Evolutionary conservation across 2,888 invertebrate species (phyloP).

Genomic region (Hirtodrosophila alboralis): DNA sequence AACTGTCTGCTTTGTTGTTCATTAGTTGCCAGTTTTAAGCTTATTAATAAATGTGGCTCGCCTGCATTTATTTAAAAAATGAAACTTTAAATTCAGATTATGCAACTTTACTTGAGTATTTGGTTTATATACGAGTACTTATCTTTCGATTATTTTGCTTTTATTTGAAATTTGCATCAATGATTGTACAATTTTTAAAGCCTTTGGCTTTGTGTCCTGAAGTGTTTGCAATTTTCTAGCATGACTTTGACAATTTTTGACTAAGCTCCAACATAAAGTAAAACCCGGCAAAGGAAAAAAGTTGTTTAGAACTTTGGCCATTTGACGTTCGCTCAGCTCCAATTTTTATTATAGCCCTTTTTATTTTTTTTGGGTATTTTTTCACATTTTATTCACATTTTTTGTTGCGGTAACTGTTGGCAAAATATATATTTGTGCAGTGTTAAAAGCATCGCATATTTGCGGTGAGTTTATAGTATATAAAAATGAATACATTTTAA

Average conservation of each 20-base stretch:
- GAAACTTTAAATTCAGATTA: slow-evolving; percentile 1
- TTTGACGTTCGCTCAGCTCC: slow-evolving; percentile 51
- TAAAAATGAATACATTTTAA: slow-evolving; percentile 4
- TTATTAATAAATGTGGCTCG: slow-evolving; percentile 25
- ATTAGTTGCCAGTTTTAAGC: slow-evolving; percentile 23
- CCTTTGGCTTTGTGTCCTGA: slow-evolving; percentile 43
- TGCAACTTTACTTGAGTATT: not conserved
- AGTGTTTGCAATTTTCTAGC: slow-evolving; percentile 63
- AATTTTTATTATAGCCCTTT: slow-evolving; percentile 43
- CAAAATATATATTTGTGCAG: slow-evolving; percentile 50
- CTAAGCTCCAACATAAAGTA: slow-evolving; percentile 30
- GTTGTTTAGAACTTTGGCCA: slow-evolving; percentile 55
- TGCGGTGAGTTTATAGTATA: slow-evolving; percentile 23
- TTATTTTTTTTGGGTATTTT: slow-evolving; percentile 16
- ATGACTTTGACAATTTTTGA: slow-evolving; percentile 63
- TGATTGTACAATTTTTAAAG: slow-evolving; percentile 48
- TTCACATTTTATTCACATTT: slow-evolving; percentile 23
- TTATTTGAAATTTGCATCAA: slow-evolving; percentile 16
- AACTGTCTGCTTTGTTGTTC: slow-evolving; percentile 48
- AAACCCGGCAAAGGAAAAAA: slow-evolving; percentile 34
- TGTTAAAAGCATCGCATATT: slow-evolving; percentile 36
- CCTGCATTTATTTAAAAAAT: slow-evolving; percentile 22
- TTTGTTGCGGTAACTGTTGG: slow-evolving; percentile 33
- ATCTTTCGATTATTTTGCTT: not conserved
- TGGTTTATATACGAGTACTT: too few relatives aligned